These are phyloP conservation scores for Nomada fabriciana DNA, from an alignment of 2,888 invertebrate species.

Conservation along the genomic window DNA sequence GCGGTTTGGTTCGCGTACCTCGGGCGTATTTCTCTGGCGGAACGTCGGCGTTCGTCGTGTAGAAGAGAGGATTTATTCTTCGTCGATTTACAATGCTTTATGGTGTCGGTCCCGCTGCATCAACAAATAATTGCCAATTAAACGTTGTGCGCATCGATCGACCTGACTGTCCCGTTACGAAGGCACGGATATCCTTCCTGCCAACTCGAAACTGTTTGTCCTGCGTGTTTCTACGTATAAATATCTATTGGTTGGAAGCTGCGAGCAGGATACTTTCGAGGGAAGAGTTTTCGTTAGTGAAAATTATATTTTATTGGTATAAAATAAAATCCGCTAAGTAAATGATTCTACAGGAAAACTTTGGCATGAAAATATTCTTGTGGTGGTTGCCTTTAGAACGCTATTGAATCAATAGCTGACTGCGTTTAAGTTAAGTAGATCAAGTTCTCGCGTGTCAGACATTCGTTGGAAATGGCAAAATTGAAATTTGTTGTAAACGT, in stretches of 20 bases:
- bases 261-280: too few relatives aligned
- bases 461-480: too few relatives aligned
- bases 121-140: constrained; percentile 82
- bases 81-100: constrained; percentile 80
- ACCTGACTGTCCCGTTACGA: constrained; percentile 56
- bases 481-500: too few relatives aligned
- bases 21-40: constrained; percentile 51
- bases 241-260: neutral
- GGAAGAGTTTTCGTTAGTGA: too few relatives aligned
- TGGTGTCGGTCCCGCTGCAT: constrained; percentile 77
- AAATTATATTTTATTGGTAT: too few relatives aligned
- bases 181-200: constrained; percentile 56
- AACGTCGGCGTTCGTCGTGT: constrained; percentile 56
- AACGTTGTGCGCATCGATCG: constrained; percentile 77
- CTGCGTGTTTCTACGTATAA: constrained; percentile 8
- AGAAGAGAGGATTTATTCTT: constrained; percentile 78
- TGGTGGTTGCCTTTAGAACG: too few relatives aligned
- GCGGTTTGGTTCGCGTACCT: constrained; percentile 48
- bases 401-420: too few relatives aligned
- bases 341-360: too few relatives aligned
- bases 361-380: too few relatives aligned
- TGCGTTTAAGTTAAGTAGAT: too few relatives aligned
- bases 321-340: too few relatives aligned
- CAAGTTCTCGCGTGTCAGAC: too few relatives aligned
- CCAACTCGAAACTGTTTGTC: constrained; percentile 17